Conservation (phyloP, 1,140 invertebrate genomes). For the Dermatophagoides farinae region DNA sequence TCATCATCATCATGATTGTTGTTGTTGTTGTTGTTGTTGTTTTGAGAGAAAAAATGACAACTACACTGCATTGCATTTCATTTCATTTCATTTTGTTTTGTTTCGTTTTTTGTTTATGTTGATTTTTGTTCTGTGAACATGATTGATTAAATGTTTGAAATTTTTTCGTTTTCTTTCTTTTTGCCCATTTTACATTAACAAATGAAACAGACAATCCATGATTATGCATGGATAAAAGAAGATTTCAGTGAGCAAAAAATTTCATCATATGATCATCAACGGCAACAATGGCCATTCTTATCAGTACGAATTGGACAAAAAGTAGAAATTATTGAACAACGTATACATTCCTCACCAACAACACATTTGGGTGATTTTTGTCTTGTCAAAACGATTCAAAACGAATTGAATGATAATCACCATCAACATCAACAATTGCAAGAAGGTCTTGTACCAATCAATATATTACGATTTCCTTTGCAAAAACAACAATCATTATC, state of each 20-base stretch:
- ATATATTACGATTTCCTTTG: slow-evolving; percentile 18
- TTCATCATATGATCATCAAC: background rate
- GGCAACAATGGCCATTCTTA: background rate
- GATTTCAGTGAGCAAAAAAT: slow-evolving; percentile 2
- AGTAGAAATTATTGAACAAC: slow-evolving; percentile 60
- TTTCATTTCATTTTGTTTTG: background rate
- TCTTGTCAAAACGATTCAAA: too few species aligned
- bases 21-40: too few species aligned
- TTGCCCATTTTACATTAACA: too few species aligned
- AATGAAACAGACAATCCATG: slow-evolving; percentile 34
- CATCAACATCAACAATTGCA: background rate
- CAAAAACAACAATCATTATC: background rate
- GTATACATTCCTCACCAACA: slow-evolving; percentile 27
- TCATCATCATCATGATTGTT: too few species aligned
- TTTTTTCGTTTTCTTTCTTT: too few species aligned
- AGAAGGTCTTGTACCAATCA: slow-evolving; percentile 17
- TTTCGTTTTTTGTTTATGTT: background rate
- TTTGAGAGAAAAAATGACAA: too few species aligned
- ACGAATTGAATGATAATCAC: too few species aligned
- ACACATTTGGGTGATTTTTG: too few species aligned
- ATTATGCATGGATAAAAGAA: slow-evolving; percentile 5
- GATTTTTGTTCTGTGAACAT: background rate
- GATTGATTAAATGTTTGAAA: background rate
- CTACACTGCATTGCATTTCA: too few species aligned
- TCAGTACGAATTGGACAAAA: slow-evolving; percentile 37